Evolutionary conservation across 2,888 invertebrate genomes (phyloP).

Genomic region (Drosophila kambysellisi): DNA sequence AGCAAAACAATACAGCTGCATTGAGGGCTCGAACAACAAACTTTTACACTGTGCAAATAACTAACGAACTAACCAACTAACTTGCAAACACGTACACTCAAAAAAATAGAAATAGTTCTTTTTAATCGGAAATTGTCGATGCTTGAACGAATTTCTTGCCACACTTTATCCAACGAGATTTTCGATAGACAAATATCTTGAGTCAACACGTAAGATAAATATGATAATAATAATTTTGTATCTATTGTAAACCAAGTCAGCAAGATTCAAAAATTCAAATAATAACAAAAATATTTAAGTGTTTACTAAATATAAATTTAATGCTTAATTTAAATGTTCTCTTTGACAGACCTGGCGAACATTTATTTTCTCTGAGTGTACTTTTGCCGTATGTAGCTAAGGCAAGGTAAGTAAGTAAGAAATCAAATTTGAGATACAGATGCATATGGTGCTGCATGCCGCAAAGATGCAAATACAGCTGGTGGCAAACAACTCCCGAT

Average conservation of each 20-base stretch:
- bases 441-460: not conserved
- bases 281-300: no score
- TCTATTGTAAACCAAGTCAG: not conserved
- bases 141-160: not conserved
- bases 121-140: not conserved
- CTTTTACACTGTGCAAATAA: slow-evolving; percentile 4
- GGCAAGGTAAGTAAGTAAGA: slow-evolving; percentile 16
- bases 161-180: not conserved
- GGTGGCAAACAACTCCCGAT: slow-evolving; percentile 7
- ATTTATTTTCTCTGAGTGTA: slow-evolving; percentile 1
- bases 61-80: no score
- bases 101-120: not conserved
- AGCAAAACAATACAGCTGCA: slow-evolving; percentile 30
- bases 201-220: not conserved
- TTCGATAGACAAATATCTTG: not conserved
- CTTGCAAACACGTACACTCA: not conserved
- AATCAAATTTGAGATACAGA: slow-evolving; percentile 27
- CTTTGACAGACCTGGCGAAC: not conserved
- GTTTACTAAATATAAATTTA: not conserved
- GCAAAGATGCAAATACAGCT: slow-evolving; percentile 3
- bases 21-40: slow-evolving; percentile 11
- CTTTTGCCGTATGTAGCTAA: not conserved
- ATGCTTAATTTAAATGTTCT: not conserved
- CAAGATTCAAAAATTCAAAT: not conserved
- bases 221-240: not conserved